Conservation (phyloP, 2,797 vertebrate species). For the Orientallactaga sibirica region DNA sequence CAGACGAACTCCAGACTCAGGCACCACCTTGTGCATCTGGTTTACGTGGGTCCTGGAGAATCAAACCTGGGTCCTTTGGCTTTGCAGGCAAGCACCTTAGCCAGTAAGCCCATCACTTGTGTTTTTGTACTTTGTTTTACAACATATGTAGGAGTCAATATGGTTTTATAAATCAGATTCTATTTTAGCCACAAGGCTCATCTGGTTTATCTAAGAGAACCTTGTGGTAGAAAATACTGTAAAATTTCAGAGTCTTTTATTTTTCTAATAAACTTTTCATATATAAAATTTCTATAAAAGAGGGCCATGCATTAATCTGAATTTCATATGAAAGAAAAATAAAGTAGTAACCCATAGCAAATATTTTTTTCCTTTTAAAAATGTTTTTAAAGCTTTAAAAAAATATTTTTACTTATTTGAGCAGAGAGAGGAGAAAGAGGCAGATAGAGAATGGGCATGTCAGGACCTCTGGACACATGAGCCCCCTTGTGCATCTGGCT, state of each 20-base stretch:
- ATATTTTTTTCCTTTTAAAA: neutral
- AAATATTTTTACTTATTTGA: too few species aligned
- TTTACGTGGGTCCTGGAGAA: too few species aligned
- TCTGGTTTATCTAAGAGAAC: slow-evolving; percentile 68
- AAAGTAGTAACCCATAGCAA: slow-evolving; percentile 46
- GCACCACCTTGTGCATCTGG: too few species aligned
- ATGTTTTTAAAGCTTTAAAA: too few species aligned
- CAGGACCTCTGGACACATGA: too few species aligned
- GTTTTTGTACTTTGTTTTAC: slow-evolving; percentile 65
- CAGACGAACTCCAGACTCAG: too few species aligned
- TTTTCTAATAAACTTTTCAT: slow-evolving; percentile 80
- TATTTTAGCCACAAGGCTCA: slow-evolving; percentile 66
- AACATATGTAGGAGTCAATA: slow-evolving; percentile 59
- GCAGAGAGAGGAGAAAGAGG: too few species aligned
- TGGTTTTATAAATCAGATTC: slow-evolving; percentile 68
- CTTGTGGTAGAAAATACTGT: slow-evolving; percentile 76
- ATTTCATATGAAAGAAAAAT: slow-evolving; percentile 71
- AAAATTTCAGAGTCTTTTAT: slow-evolving; percentile 76
- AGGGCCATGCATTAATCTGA: slow-evolving; percentile 66
- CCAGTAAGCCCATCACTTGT: too few species aligned
- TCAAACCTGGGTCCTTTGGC: too few species aligned
- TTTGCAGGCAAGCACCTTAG: too few species aligned
- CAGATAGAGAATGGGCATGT: too few species aligned
- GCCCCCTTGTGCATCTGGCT: too few species aligned
- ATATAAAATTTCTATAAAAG: slow-evolving; percentile 69